Evolutionary conservation across 2,113 vertebrate genomes (phyloP), one percentile per base, ranked within the genome.

Genomic region (Caranx ignobilis): DNA sequence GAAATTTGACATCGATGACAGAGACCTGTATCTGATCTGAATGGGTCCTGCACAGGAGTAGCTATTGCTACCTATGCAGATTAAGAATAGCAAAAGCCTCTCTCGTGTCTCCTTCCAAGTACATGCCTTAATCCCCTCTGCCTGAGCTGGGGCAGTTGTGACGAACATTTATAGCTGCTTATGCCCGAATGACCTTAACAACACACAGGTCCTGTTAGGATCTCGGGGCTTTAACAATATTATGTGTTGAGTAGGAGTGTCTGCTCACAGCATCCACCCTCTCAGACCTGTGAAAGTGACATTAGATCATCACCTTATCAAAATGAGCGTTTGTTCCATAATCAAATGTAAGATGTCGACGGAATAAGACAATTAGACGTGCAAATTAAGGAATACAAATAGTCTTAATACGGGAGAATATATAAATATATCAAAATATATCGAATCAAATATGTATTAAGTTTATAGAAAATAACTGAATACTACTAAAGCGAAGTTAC

Each of bases 151-250:
- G 85, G 73, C 89, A 71, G 75, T 70, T 65, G 85, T 91, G 92
- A 90, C 87, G 87, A 88, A 79, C 86, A 83, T 71, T 90, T 89
- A 93, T 86, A 95, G 90, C 94, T 89, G 93, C 91, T 95, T 95
- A 96, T 2, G 69, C 77, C 80, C 31, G 68, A 70, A 78, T 89
- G 93, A 94, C 93, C 92, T 89, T 72, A 82, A 75, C 83, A 71
- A 67, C 70, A 81, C 70, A 77, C 72, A 39, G 71, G 48, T 68
- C 48, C 62, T 50, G 63, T 68, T 55, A 56, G 75, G 66, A 55
- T 65, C 76, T 61, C 50, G 39, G 66, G 54, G 75, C 60, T 75
- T 78, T 89, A 81, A 61, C 71, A 75, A 67, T 31, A 80, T 19
- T 34, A 57, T 76, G 64, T 62, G 79, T 76, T 45, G 63, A 77